Evolutionary conservation across 1,140 invertebrate genomes (phyloP).

Genomic region (Bombus terrestris): DNA sequence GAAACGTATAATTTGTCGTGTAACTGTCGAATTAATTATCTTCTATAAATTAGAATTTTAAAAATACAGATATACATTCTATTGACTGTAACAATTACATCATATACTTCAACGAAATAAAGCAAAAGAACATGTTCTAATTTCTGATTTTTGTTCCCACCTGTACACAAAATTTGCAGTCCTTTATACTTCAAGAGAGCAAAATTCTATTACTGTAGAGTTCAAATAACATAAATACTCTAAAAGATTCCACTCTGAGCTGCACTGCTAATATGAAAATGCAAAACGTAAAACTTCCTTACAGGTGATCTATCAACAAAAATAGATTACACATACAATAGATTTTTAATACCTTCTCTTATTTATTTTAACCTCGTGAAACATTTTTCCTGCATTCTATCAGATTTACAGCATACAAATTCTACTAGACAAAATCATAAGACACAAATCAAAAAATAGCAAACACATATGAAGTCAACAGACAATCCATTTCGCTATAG

Average conservation of each 20-base stretch:
- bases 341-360: not conserved
- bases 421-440: not conserved
- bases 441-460: not conserved
- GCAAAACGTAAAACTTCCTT: too few relatives aligned
- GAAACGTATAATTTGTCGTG: too few relatives aligned
- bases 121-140: not conserved
- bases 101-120: not conserved
- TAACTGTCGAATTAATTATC: too few relatives aligned
- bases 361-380: not conserved
- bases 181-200: not conserved
- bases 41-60: too few relatives aligned
- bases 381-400: not conserved
- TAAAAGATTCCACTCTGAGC: too few relatives aligned
- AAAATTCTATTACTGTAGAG: not conserved
- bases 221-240: not conserved
- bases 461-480: not conserved
- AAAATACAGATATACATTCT: too few relatives aligned
- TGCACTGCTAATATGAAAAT: not conserved
- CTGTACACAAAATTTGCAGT: not conserved
- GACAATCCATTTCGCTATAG: not conserved
- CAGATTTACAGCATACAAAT: not conserved
- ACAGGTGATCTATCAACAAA: not conserved
- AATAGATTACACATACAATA: not conserved
- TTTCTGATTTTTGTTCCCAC: too few relatives aligned
- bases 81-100: too few relatives aligned